phyloP scores from a whole-genome alignment of 2,797 vertebrate species.

The Sylvilagus floridanus region DNA sequence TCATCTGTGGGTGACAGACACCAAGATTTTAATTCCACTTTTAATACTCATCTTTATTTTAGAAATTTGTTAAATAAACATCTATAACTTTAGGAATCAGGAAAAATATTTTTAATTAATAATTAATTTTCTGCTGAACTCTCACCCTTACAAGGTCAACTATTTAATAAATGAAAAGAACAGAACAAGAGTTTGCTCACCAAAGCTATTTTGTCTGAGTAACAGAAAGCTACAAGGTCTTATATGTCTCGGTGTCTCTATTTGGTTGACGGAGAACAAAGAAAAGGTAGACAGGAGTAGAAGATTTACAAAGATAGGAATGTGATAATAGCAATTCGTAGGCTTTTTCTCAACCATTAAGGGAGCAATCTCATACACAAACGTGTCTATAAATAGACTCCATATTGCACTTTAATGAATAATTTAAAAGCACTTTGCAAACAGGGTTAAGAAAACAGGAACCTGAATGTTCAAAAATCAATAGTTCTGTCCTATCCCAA shows the following conservation, averaged over 20 bases:
- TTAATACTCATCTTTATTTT: conserved; percentile 56
- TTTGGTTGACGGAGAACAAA: conserved; percentile 56
- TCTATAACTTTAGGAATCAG: not conserved
- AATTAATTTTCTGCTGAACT: conserved; percentile 41
- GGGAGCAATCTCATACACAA: conserved; percentile 67
- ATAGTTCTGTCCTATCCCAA: conserved; percentile 72
- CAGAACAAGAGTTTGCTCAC: not conserved
- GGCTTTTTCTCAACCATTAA: conserved; percentile 75
- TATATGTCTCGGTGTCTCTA: not conserved
- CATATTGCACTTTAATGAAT: conserved; percentile 80
- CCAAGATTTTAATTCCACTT: conserved; percentile 43
- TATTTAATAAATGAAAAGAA: conserved; percentile 8
- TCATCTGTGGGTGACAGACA: not conserved
- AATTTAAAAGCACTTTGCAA: conserved; percentile 83
- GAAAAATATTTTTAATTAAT: conserved; percentile 64
- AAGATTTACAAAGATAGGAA: conserved; percentile 64
- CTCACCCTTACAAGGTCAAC: conserved; percentile 28
- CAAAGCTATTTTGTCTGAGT: conserved; percentile 25
- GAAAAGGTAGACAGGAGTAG: conserved; percentile 38
- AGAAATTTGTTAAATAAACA: conserved; percentile 61
- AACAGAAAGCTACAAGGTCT: not conserved
- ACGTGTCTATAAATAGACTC: conserved; percentile 80
- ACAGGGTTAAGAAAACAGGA: conserved; percentile 79
- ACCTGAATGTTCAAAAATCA: conserved; percentile 79
- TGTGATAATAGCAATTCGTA: conserved; percentile 64